Evolutionary conservation across 1,140 invertebrate species (phyloP), one percentile per base, ranked within the genome.

Genomic region (Uloborus diversus): DNA sequence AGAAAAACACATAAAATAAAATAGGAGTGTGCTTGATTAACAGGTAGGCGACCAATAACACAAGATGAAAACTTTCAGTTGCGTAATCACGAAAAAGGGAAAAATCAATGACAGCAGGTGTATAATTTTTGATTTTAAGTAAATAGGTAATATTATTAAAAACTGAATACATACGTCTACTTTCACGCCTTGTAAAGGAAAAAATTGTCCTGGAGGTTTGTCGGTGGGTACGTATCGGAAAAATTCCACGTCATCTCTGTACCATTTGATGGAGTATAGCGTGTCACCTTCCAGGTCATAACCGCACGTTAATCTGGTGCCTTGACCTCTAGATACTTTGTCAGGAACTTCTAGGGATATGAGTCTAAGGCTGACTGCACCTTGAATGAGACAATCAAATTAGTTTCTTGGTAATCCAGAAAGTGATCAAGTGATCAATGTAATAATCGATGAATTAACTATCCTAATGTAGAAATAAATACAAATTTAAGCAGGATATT

Each of bases 191-290:
- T 91, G 90, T 64, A 92, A 85, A 28, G 90, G 89, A 83, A 94
- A 94, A 17, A 91, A 90, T 82, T 93, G 91, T n/a, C 90, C 90
- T 0, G 92, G 91, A 51, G 92, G 92, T 65, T 87, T 87, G 80
- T 93, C 92, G 42, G 90, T 88, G 4, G 93, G 93, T 89, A 85
- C 89, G 86, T 91, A 93, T 86, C 92, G 90, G 86, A 92, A 94
- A 87, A 94, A 93, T 86, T 94, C 93, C 83, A 92, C 90, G 76
- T 90, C 90, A 81, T 92, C 92, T 86, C 91, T 92, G 88, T 93
- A 93, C 92, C 92, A 94, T 87, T 93, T 93, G 76, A 93, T 91
- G n/a, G 92, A 92, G 85, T 94, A 94, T 30, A 94, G 89, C 1
- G 88, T 87, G 59, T 92, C 92, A 9, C 88, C 89, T 82, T 92